These are phyloP conservation scores for Anthophora plumipes DNA, from an alignment of 2,888 invertebrate genomes.

Conservation along the genomic window DNA sequence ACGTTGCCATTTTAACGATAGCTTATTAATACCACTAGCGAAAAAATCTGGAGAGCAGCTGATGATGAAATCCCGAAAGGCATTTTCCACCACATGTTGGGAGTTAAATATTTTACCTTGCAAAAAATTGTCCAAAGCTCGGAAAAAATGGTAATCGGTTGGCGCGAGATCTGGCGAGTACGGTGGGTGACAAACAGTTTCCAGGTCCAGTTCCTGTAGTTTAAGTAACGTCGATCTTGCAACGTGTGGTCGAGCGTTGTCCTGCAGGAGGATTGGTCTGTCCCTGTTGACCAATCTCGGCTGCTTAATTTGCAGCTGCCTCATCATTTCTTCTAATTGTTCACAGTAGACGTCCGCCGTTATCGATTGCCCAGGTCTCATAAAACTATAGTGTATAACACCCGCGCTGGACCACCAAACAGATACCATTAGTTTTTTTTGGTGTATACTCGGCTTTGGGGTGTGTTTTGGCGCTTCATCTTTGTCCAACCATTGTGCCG, in stretches of 20 bases:
- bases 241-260: constrained; percentile 34
- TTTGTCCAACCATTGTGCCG: constrained; percentile 36
- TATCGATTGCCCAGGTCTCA: background rate
- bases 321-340: constrained; percentile 6
- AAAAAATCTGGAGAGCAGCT: no score
- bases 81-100: no score
- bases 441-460: constrained; percentile 20
- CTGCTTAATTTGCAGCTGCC: constrained; percentile 11
- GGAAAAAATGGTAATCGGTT: no score
- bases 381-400: background rate
- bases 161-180: no score
- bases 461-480: constrained; percentile 29
- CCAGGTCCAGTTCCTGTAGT: constrained; percentile 28
- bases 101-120: constrained; percentile 11
- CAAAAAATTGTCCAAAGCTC: constrained; percentile 21
- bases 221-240: constrained; percentile 20
- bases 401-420: background rate
- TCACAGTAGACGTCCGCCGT: background rate
- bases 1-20: constrained; percentile 17
- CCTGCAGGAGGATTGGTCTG: constrained; percentile 29
- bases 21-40: no score
- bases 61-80: constrained; percentile 14
- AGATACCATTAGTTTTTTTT: no score
- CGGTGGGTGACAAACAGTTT: constrained; percentile 31
- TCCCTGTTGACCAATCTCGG: constrained; percentile 37